Evolutionary conservation across 1,140 invertebrate genomes (phyloP), one percentile per base, ranked within the genome.

Genomic region (Propsilocerus akamusi): DNA sequence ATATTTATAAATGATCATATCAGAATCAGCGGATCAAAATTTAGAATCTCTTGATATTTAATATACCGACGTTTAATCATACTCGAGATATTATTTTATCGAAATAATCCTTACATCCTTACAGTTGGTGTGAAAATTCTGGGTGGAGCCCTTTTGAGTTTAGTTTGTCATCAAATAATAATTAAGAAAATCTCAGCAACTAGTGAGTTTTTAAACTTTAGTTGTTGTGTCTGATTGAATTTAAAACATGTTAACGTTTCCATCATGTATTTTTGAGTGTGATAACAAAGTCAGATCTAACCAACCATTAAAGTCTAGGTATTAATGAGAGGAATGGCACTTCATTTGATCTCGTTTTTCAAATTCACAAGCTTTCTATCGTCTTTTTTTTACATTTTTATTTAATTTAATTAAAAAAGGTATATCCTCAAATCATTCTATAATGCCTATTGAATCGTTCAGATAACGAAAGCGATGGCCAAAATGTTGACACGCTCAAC

Each of bases 101-200:
- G 7, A 17, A 46, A 30, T 8, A 30, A 8, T 7, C 61, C 54
- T 52, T 61, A 64, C 61, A 68, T 59, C 67, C 70, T 80, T 83
- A 58, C 76, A 86, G 82, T 85, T 73, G 76, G 76, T 64, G 75
- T 83, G 68, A 85, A 83, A 71, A 72, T 84, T 70, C 74, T 72
- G 60, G 75, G 85, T 65, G 82, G 82, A 56, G 71, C 80, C 60
- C 80, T 80, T 54, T 71, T 86, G 63, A 73, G 83, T 61, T 69
- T 80, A 58, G 80, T 82, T 60, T 82, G 81, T 57, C 80, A 83
- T 68, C 76, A 81, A 63, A 81, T 85, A 61, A 72, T 72, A 58
- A 59, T 71, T 61, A 65, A 62, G 67, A 71, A 71, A 63, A 64
- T 59, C 62, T 59, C 63, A 54, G 57, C 63, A 63, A 62, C 61